These are phyloP conservation scores for Oxyscelio sp. DNA, from an alignment of 2,888 invertebrate species.

Conservation along the genomic window DNA sequence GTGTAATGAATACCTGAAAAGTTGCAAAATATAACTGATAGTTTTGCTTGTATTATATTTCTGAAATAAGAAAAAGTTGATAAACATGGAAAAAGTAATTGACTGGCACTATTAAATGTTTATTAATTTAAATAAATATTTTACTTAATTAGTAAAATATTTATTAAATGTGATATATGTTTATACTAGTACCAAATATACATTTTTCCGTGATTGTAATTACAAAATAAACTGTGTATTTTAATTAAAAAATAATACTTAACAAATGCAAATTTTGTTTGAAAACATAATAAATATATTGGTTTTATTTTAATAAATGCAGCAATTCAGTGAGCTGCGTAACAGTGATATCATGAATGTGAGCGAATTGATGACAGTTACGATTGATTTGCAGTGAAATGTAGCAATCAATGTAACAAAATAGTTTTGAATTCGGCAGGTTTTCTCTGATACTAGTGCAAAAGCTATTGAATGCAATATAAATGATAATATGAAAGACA, in stretches of 20 bases:
- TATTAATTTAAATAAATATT: too few species aligned
- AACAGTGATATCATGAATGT: constrained; percentile 1
- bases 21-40: constrained; percentile 29
- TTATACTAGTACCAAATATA: too few species aligned
- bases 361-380: neutral
- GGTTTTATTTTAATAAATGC: neutral
- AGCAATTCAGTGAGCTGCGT: neutral
- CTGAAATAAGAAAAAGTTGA: too few species aligned
- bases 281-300: too few species aligned
- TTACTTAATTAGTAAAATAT: too few species aligned
- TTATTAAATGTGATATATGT: too few species aligned
- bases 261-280: neutral
- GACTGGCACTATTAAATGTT: too few species aligned
- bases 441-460: constrained; percentile 29
- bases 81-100: too few species aligned
- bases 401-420: constrained; percentile 20
- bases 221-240: neutral
- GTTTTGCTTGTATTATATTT: constrained; percentile 9
- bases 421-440: constrained; percentile 28
- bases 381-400: constrained; percentile 13
- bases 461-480: constrained; percentile 49
- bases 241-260: constrained; percentile 3
- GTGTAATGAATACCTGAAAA: constrained; percentile 24
- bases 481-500: constrained; percentile 51
- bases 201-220: too few species aligned